Base-by-base conservation (phyloP, 2,797 vertebrate genomes). In the Chiroxiphia lanceolata region DNA sequence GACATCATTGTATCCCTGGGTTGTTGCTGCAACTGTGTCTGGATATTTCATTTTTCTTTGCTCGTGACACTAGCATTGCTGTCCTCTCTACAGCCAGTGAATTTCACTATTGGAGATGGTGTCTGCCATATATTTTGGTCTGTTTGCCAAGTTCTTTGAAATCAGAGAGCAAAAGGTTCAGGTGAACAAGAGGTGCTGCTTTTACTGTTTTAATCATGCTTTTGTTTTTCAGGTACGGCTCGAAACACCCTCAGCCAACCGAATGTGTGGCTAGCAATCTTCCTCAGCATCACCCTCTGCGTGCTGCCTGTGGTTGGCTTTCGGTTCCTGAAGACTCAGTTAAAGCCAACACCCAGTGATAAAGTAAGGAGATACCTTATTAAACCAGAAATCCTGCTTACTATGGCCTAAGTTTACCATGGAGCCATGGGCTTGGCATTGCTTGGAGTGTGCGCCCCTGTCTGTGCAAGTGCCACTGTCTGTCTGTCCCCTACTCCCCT, bases 181-280 rank as follows among this genome's bases (percentile, higher is more conserved):
- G 29, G 25, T 54, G 53, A 78, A 65, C 20, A 44, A 38, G 27
- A 53, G 16, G 3, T 38, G 45, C 17, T 38, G 64, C n/a, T 38
- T 26, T 36, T 65, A 20, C 0, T 1, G 50, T 63, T 94, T 53
- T 63, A 60, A 50, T 45, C 2, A 4, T 5, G 4, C 12, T 56
- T 69, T 38, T 70, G 31, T 93, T 79, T 91, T 83, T 44, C 97
- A 99, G 99, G 99, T 45, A 98, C 99, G 0, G 98, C 98, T 36
- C 98, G 98, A 76, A 99, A 99, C 97, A 98, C 98, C 36, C 96
- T 99, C 72, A 98, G 95, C 94, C 98, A 99, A 95, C 99, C 99
- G 3, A 99, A 98, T 0, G 96, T 99, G 84, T 99, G 99, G 99
- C 97, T 99, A 75, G 98, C 98, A 60, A 96, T 99, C 56, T 92